Conservation (phyloP, 2,113 vertebrate species). For the Pedionomus torquatus region DNA sequence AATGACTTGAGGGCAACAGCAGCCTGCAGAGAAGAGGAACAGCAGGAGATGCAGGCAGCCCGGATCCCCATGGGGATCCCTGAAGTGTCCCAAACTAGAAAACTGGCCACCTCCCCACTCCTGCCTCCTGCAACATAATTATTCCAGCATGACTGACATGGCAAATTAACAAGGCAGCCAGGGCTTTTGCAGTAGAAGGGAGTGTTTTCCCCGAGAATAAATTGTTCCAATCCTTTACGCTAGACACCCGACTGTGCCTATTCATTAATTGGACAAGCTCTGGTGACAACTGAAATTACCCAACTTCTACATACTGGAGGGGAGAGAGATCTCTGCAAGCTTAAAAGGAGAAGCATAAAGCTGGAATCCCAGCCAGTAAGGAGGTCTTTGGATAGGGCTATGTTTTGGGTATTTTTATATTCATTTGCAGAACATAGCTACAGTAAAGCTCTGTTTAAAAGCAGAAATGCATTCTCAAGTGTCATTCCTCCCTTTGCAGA, state of each 20-base stretch:
- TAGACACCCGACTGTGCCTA: conserved; percentile 14
- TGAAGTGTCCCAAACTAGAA: conserved; percentile 13
- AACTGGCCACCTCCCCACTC: background rate
- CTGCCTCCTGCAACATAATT: background rate
- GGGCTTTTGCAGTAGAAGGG: conserved; percentile 13
- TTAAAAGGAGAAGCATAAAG: background rate
- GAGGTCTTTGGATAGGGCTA: background rate
- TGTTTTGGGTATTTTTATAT: background rate
- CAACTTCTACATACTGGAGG: background rate
- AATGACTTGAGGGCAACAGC: background rate
- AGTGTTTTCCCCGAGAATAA: conserved; percentile 29
- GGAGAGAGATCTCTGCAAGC: background rate
- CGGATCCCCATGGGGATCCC: background rate
- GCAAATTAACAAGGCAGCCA: conserved; percentile 34
- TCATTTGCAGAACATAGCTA: background rate
- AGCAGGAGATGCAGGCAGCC: background rate
- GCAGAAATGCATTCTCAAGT: background rate
- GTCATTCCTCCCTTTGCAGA: background rate
- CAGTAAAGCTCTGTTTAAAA: background rate
- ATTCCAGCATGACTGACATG: conserved; percentile 23
- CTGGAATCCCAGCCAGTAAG: background rate
- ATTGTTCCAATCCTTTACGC: conserved; percentile 41
- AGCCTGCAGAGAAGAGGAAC: background rate
- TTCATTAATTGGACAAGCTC: conserved; percentile 61
- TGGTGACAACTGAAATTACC: conserved; percentile 50